phyloP scores from a whole-genome alignment of 2,113 vertebrate species.

The Indri indri region DNA sequence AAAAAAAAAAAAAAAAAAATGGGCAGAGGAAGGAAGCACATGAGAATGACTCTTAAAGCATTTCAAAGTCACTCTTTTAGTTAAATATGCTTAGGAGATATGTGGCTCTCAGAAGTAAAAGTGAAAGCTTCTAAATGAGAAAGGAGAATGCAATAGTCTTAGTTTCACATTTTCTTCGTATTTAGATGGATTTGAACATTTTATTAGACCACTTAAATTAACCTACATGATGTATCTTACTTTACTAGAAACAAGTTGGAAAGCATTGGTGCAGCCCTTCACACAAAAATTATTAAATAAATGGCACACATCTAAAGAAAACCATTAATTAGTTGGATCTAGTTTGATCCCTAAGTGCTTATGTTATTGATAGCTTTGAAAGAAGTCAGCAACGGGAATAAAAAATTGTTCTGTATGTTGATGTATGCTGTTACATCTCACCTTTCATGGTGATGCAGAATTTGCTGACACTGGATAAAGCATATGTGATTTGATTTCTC shows the following conservation, averaged over 20 bases:
- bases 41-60: background rate
- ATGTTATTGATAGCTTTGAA: background rate
- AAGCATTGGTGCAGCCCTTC: background rate
- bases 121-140: background rate
- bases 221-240: background rate
- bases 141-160: background rate
- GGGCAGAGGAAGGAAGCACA: background rate
- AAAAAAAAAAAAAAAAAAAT: background rate
- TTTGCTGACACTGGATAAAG: background rate
- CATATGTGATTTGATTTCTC: background rate
- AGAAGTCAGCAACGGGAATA: background rate
- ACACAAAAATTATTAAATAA: constrained; percentile 32
- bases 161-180: background rate
- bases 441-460: background rate
- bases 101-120: background rate
- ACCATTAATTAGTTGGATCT: background rate
- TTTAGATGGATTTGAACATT: background rate
- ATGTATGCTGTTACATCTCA: background rate
- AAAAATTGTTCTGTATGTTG: background rate
- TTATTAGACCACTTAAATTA: constrained; percentile 1
- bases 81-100: background rate
- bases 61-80: background rate
- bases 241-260: constrained; percentile 23
- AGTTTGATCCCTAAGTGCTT: background rate
- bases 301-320: background rate